Evolutionary conservation across 2,113 vertebrate species (phyloP).

Genomic region (Salvelinus alpinus): DNA sequence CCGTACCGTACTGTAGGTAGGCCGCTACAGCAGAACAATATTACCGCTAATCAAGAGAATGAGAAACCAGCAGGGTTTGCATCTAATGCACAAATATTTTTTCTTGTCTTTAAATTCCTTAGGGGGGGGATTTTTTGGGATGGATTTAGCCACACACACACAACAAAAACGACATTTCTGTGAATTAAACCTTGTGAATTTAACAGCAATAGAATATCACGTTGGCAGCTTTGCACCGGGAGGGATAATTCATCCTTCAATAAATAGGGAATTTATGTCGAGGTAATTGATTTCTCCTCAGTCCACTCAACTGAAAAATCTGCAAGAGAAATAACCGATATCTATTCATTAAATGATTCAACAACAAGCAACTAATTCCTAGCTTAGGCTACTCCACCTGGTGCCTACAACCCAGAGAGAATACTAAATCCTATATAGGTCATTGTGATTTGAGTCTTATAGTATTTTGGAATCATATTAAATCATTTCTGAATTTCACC

Average conservation of each 20-base stretch:
- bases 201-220: slow-evolving; percentile 29
- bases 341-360: slow-evolving; percentile 63
- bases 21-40: slow-evolving; percentile 53
- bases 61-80: slow-evolving; percentile 61
- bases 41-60: slow-evolving; percentile 66
- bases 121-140: slow-evolving; percentile 30
- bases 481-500: not conserved
- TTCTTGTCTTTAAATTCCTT: slow-evolving; percentile 58
- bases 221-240: slow-evolving; percentile 12
- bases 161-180: slow-evolving; percentile 26
- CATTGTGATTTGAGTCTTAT: slow-evolving; percentile 29
- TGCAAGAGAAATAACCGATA: slow-evolving; percentile 61
- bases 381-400: slow-evolving; percentile 43
- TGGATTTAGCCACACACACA: slow-evolving; percentile 38
- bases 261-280: slow-evolving; percentile 62
- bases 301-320: slow-evolving; percentile 72
- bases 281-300: slow-evolving; percentile 70
- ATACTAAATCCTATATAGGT: slow-evolving; percentile 38
- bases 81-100: slow-evolving; percentile 63
- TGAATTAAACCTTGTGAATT: slow-evolving; percentile 54
- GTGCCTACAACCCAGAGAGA: slow-evolving; percentile 41
- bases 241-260: slow-evolving; percentile 33
- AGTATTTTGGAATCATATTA: slow-evolving; percentile 32
- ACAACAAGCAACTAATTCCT: slow-evolving; percentile 66
- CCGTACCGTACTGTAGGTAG: slow-evolving; percentile 19